Base-by-base conservation (phyloP, 2,113 vertebrate species). In the Chrysochloris asiatica region DNA sequence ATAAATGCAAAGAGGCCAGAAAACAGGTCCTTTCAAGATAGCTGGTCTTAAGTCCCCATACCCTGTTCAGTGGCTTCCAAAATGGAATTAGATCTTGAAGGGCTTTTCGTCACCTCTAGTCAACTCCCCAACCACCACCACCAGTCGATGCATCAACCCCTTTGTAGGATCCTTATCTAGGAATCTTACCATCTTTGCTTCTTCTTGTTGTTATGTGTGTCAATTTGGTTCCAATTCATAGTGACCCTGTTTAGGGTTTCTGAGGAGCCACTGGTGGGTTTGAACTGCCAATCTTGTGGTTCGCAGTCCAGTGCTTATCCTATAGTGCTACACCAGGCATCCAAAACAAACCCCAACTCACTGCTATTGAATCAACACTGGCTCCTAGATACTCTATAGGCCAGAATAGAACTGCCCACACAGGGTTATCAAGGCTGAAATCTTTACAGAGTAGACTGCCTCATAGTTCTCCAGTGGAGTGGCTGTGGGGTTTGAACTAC, bases 21-120 rank as follows among this genome's bases (percentile, higher is more conserved):
- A 90, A 88, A 50, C 26, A 67, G 30, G 85, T 22, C 43, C 75
- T 43, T 50, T 85, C 63, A 93, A 91, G 86, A 47, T 7, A 28
- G 17, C 56, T 77, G 65, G 67, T 65, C 83, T 45, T n/a, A 36
- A 86, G 69, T 48, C 41, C 38, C 21, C 3, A 22, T 59, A 41
- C 59, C 82, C 38, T 36, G 28, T 61, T 45, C 61, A 28, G 13
- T 13, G 67, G 50, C 52, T 82, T 73, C 65, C 65, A 71, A 41
- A 9, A 90, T 9, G 92, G 83, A 92, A 80, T 22, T 28, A 67
- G 45, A 5, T 13, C 65, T 92, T 41, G 14, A 24, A 54, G n/a
- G 45, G 28, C 36, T 36, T 69, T 54, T 8, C 45, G 11, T 81
- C 63, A 30, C 73, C 38, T 24, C 88, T 89, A 41, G n/a, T 83